Evolutionary conservation across 1,140 invertebrate species (phyloP).

Genomic region (Plutomurus gul): DNA sequence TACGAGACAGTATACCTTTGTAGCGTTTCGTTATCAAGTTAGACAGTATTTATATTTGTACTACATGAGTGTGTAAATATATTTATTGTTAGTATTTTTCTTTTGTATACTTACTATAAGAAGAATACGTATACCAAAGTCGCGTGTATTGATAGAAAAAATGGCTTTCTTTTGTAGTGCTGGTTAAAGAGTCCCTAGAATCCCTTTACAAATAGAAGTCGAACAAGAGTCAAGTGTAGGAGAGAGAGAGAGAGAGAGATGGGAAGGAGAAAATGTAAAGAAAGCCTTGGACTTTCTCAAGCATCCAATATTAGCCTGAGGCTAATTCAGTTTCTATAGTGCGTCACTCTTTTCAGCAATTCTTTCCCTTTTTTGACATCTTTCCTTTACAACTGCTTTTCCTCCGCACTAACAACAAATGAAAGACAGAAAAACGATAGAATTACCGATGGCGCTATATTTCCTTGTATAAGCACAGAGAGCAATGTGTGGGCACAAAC

Average conservation of each 20-base stretch:
- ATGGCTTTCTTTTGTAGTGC: not conserved
- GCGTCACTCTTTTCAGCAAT: not conserved
- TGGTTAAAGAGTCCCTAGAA: not conserved
- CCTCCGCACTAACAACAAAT: not conserved
- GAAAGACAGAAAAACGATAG: not conserved
- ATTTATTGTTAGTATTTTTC: no score
- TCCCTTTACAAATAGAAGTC: not conserved
- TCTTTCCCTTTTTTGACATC: not conserved
- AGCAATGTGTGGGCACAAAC: no score
- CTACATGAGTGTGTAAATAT: no score
- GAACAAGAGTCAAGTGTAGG: slow-evolving; percentile 8
- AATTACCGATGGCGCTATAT: no score
- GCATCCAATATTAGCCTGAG: not conserved
- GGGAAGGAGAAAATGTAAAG: no score
- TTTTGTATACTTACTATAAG: no score
- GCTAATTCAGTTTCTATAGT: slow-evolving; percentile 8
- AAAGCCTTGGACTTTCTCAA: not conserved
- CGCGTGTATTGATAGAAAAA: not conserved
- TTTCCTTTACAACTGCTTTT: not conserved
- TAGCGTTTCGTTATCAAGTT: no score
- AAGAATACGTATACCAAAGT: no score
- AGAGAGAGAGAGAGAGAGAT: not conserved
- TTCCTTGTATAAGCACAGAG: no score
- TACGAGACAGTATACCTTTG: no score
- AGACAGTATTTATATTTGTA: no score